Percentiles rank a stretch among this genome's conserved stretches.
Conservation (phyloP, 2,888 invertebrate genomes). For the Eremobia ochroleuca region DNA sequence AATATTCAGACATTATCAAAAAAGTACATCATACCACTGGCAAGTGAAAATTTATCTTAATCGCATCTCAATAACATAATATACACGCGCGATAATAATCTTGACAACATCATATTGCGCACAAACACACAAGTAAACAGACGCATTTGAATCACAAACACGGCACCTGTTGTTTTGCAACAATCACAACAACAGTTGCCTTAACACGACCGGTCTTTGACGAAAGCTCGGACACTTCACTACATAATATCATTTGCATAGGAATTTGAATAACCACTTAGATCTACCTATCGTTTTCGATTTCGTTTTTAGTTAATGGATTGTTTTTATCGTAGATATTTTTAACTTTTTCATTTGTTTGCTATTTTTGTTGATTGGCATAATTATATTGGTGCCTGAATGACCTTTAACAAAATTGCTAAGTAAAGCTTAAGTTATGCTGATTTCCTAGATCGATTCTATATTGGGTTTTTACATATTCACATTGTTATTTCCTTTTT, state of each 20-base stretch:
- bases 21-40: background rate
- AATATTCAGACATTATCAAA: background rate
- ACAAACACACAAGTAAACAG: conserved; percentile 25
- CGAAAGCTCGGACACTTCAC: conserved; percentile 48
- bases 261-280: conserved; percentile 39
- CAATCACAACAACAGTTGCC: conserved; percentile 35
- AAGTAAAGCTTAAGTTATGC: background rate
- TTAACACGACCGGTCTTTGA: conserved; percentile 33
- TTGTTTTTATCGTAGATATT: conserved; percentile 18
- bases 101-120: conserved; percentile 30
- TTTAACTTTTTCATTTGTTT: conserved; percentile 6
- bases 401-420: background rate
- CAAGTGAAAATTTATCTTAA: conserved; percentile 45
- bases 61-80: conserved; percentile 49
- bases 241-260: conserved; percentile 62
- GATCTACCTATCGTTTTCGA: conserved; percentile 18
- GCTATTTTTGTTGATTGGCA: conserved; percentile 13
- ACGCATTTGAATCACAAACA: conserved; percentile 32
- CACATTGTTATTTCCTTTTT: background rate
- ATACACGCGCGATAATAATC: conserved; percentile 36
- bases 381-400: background rate
- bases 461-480: background rate
- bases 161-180: conserved; percentile 63
- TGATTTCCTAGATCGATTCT: conserved; percentile 3
- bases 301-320: conserved; percentile 36